These are phyloP conservation scores for Myiozetetes cayanensis DNA, from an alignment of 2,113 vertebrate genomes.

Conservation along the genomic window DNA sequence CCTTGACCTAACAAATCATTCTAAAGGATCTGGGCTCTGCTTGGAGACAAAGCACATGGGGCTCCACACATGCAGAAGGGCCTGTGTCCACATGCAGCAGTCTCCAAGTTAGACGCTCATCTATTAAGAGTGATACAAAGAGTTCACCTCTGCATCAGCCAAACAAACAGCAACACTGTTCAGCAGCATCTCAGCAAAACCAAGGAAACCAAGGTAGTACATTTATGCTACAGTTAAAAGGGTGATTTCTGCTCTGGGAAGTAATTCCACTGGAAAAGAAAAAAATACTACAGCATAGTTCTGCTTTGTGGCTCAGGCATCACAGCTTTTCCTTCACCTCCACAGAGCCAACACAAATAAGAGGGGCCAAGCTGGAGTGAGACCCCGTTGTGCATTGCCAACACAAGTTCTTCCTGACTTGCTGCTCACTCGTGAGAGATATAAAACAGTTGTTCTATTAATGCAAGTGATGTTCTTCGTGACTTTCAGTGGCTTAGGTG, in stretches of 20 bases:
- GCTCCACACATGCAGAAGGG: neutral
- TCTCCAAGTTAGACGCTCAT: fast-evolving
- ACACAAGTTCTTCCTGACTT: neutral
- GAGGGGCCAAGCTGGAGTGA: neutral
- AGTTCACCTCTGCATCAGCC: neutral
- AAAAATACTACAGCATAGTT: neutral
- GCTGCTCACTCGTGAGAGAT: neutral
- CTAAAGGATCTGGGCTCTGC: neutral
- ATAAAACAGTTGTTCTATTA: neutral
- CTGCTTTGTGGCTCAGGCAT: neutral
- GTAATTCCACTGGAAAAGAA: neutral
- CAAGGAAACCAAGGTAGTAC: neutral
- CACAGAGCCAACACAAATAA: neutral
- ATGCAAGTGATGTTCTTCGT: neutral
- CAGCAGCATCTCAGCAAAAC: neutral
- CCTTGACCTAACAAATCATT: neutral
- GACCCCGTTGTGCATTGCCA: neutral
- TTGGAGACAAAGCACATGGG: neutral
- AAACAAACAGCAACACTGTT: neutral
- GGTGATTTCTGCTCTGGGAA: neutral
- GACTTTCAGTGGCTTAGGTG: neutral
- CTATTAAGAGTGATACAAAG: neutral
- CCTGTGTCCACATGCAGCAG: neutral
- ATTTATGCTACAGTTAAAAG: neutral
- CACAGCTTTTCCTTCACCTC: neutral